These are phyloP conservation scores for Pholis gunnellus DNA, from an alignment of 2,113 vertebrate genomes.

Conservation along the genomic window DNA sequence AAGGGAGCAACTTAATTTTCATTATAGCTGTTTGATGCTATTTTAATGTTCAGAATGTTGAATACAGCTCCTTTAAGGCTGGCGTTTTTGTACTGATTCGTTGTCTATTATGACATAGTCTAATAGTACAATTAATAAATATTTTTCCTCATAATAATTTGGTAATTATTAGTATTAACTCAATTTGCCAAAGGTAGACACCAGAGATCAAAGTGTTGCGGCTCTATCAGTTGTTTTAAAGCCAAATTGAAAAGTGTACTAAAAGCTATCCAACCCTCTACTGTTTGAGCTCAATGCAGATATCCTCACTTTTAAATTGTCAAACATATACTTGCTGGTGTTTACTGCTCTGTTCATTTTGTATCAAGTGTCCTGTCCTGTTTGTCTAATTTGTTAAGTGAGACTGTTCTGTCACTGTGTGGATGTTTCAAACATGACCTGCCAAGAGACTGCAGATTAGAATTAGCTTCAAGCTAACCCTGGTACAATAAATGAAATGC, in stretches of 20 bases:
- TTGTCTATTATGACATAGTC: background rate
- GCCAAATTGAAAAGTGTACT: background rate
- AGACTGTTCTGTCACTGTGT: background rate
- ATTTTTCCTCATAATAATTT: background rate
- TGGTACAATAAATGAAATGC: background rate
- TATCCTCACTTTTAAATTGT: background rate
- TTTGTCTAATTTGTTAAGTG: background rate
- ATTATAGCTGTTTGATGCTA: too few relatives aligned
- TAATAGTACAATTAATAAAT: background rate
- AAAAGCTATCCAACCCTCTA: background rate
- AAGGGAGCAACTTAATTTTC: too few relatives aligned
- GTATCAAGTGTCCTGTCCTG: background rate
- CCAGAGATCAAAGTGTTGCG: background rate
- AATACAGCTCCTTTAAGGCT: background rate
- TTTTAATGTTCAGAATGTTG: too few relatives aligned
- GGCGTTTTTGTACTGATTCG: background rate
- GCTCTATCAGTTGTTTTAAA: background rate
- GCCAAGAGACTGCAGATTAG: background rate
- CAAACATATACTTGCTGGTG: background rate
- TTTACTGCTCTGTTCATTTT: background rate
- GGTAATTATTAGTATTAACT: background rate
- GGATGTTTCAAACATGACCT: background rate
- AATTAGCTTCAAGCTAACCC: background rate
- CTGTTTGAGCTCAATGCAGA: background rate
- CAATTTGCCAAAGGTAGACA: background rate